Evolutionary conservation across 2,113 vertebrate genomes (phyloP).

Genomic region (Chlorocebus sabaeus): DNA sequence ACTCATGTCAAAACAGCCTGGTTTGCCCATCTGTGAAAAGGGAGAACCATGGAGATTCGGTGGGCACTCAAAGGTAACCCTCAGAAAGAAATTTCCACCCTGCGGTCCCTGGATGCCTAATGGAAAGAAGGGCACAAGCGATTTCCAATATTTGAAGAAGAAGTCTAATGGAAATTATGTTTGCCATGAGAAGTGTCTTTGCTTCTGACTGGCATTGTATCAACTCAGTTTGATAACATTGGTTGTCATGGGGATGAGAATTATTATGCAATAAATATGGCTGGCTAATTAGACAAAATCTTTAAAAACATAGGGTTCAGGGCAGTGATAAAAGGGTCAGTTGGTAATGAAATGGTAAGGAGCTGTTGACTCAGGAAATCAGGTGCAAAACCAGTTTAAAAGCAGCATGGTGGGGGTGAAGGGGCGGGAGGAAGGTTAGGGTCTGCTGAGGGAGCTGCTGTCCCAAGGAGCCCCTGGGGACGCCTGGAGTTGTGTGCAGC

Average conservation of each 20-base stretch:
- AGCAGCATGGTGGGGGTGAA: neutral
- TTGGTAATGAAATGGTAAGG: neutral
- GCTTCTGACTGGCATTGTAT: neutral
- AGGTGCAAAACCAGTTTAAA: neutral
- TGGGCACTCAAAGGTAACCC: neutral
- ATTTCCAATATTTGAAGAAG: slow-evolving; percentile 14
- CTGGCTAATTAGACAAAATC: neutral
- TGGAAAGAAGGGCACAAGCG: neutral
- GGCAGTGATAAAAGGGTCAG: neutral
- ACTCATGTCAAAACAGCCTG: neutral
- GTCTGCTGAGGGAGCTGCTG: neutral
- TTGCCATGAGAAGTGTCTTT: slow-evolving; percentile 24
- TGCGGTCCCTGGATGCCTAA: neutral
- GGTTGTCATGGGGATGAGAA: neutral
- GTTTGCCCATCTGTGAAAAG: neutral
- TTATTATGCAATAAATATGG: slow-evolving; percentile 25
- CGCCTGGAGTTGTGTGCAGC: neutral
- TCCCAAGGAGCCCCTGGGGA: neutral
- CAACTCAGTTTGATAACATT: neutral
- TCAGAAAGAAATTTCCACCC: neutral
- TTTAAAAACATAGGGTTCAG: neutral
- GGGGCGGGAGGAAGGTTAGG: neutral
- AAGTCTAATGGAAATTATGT: neutral
- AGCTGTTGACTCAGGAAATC: neutral
- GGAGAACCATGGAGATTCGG: neutral